Base-by-base conservation (phyloP, 2,113 vertebrate genomes). In the Gnathonemus longibarbis region DNA sequence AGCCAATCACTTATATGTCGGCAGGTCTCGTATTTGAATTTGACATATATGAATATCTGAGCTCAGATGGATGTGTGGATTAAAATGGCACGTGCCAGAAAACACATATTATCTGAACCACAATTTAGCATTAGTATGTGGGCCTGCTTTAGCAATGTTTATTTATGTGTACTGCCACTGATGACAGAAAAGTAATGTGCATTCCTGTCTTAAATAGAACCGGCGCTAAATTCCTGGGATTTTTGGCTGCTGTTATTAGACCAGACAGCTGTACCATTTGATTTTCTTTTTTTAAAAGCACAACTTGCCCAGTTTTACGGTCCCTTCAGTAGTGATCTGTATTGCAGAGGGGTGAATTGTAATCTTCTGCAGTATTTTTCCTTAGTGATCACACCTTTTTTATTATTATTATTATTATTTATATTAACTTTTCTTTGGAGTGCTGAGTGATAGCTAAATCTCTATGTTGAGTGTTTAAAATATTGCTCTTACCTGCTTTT, bases 201-300 rank as follows among this genome's bases (percentile, higher is more conserved):
- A 80, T 80, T 80, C 39, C 70, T 39, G 27, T 19, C 17, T 35
- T 42, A 13, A 80, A 80, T 39, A 80, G n/a, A 42, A 80, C 5
- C 35, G 42, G 13, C 35, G 74, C 13, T 80, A 80, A 80, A 42
- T 39, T 80, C 74, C 15, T 80, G 74, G 35, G 35, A 17, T 80
- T 80, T 80, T 80, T 42, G 31, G 31, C 35, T 42, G 13, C 35
- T 6, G 11, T 80, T 80, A 80, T 80, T 80, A 80, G 42, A 39
- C 74, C 17, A 39, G 74, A 80, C 74, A 80, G 74, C 74, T 80
- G 74, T 80, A 80, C 74, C 74, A 80, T 80, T 80, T 80, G 31
- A 80, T 80, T 80, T 80, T 80, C 35, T 19, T 42, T 80, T 80
- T 35, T 80, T 11, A 2, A 77, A 80, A 70, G 10, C 74, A 19